Evolutionary conservation across 1,140 invertebrate genomes (phyloP).

Genomic region (Zeugodacus cucurbitae): DNA sequence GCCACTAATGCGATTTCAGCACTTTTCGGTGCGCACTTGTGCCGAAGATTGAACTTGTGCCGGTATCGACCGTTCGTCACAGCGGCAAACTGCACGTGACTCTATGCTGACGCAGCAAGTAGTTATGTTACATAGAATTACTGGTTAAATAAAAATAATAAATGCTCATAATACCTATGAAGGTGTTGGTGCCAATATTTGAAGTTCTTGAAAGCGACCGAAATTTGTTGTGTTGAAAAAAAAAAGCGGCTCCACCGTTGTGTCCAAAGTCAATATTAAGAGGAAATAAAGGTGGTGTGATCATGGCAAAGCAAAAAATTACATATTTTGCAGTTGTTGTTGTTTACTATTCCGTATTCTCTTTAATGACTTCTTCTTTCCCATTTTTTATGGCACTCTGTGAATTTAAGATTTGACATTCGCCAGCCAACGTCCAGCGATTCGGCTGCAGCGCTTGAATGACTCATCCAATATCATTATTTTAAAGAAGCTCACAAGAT

Average conservation of each 20-base stretch:
- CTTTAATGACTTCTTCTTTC: background rate
- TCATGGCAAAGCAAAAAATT: background rate
- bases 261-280: background rate
- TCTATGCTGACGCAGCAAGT: background rate
- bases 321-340: background rate
- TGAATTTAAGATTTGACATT: background rate
- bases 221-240: background rate
- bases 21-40: slow-evolving; percentile 19
- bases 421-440: background rate
- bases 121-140: background rate
- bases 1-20: slow-evolving; percentile 24
- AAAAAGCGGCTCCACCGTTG: background rate
- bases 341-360: background rate
- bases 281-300: background rate
- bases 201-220: background rate
- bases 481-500: background rate
- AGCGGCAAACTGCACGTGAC: background rate
- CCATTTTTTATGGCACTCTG: background rate
- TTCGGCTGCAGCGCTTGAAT: background rate
- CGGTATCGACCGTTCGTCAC: background rate
- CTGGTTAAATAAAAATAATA: background rate
- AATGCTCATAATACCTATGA: background rate
- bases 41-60: background rate
- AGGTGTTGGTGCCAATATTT: background rate
- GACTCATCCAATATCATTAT: background rate